Percentiles rank a stretch among this genome's conserved stretches.
phyloP scores from a whole-genome alignment of 2,113 vertebrate species.

The Campylomormyrus tamandua region DNA sequence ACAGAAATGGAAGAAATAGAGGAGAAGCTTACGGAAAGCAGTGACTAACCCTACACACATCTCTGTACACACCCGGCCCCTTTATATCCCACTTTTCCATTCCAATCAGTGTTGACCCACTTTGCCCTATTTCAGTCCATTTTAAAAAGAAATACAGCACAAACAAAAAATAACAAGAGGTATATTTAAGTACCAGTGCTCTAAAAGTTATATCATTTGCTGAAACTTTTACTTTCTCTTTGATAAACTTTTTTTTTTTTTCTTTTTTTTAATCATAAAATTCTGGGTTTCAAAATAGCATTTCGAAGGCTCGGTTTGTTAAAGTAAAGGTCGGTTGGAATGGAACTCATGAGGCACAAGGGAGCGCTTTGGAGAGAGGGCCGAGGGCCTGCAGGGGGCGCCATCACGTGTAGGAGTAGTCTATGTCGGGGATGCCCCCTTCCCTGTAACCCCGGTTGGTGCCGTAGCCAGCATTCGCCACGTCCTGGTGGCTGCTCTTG shows the following conservation, averaged over 20 bases:
- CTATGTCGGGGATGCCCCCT: slow-evolving; percentile 80
- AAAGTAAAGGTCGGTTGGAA: slow-evolving; percentile 58
- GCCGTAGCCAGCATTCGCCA: slow-evolving; percentile 61
- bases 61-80: slow-evolving; percentile 37
- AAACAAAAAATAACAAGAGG: slow-evolving; percentile 8
- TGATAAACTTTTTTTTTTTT: slow-evolving; percentile 29
- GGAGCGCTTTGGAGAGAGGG: slow-evolving; percentile 62
- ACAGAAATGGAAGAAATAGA: slow-evolving; percentile 57
- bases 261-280: background rate
- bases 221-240: slow-evolving; percentile 46
- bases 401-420: slow-evolving; percentile 83
- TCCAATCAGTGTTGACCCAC: background rate
- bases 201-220: slow-evolving; percentile 36
- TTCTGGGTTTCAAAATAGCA: slow-evolving; percentile 44
- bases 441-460: slow-evolving; percentile 83
- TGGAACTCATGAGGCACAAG: slow-evolving; percentile 66
- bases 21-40: slow-evolving; percentile 40
- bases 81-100: slow-evolving; percentile 2
- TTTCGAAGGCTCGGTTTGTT: slow-evolving; percentile 44
- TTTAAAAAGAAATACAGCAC: slow-evolving; percentile 1
- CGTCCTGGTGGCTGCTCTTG: slow-evolving; percentile 53
- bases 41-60: slow-evolving; percentile 49
- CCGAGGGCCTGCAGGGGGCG: background rate
- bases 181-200: slow-evolving; percentile 47
- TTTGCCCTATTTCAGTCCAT: slow-evolving; percentile 53